Percentiles rank a stretch among this genome's conserved stretches.
Evolutionary conservation across 2,797 vertebrate species (phyloP).

Genomic region (Chlorospingus semifuscus): DNA sequence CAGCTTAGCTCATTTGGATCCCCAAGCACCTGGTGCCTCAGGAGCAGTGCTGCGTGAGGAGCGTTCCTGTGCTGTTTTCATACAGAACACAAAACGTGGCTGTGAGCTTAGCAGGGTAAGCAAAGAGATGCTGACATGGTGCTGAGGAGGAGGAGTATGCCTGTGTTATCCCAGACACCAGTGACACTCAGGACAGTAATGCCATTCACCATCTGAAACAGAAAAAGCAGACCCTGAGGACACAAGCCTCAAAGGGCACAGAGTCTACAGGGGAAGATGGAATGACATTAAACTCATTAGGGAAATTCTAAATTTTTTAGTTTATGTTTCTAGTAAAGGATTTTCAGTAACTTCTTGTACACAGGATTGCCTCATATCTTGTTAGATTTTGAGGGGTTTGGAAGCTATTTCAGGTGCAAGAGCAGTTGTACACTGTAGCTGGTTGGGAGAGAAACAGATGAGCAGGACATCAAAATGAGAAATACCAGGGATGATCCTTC

Average conservation of each 20-base stretch:
- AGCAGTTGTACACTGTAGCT: not conserved
- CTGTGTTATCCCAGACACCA: not conserved
- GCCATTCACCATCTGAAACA: not conserved
- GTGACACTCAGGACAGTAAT: fast-evolving
- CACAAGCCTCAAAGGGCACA: not conserved
- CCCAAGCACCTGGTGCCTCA: not conserved
- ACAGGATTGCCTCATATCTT: not conserved
- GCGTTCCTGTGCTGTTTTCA: not conserved
- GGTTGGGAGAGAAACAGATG: not conserved
- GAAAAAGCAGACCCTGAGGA: not conserved
- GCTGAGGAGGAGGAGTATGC: not conserved
- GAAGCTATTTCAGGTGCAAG: not conserved
- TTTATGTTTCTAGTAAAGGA: not conserved
- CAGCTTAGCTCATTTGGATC: not conserved
- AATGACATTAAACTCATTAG: not conserved
- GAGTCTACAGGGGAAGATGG: not conserved
- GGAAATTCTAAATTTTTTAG: not conserved
- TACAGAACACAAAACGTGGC: fast-evolving
- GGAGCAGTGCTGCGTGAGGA: fast-evolving
- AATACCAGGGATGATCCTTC: not conserved
- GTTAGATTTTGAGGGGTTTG: not conserved
- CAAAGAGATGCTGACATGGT: not conserved
- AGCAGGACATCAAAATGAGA: not conserved
- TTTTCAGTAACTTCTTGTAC: not conserved
- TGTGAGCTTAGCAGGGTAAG: not conserved